Percentiles rank a stretch among this genome's conserved stretches.
Evolutionary conservation across 2,113 vertebrate species (phyloP).

Genomic region (Sialia sialis): DNA sequence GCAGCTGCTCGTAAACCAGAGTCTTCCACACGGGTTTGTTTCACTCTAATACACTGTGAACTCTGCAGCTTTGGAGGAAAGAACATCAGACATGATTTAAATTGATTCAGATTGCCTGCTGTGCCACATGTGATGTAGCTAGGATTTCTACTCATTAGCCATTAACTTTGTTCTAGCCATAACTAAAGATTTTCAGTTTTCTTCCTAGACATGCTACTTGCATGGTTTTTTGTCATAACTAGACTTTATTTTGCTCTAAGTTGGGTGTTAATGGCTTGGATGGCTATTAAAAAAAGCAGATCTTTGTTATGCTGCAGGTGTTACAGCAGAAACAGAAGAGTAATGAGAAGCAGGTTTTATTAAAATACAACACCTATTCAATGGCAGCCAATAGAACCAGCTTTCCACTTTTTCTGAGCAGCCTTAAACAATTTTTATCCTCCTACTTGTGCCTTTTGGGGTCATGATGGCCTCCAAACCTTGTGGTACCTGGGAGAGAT

Average conservation of each 20-base stretch:
- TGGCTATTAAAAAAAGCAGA: neutral
- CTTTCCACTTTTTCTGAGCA: neutral
- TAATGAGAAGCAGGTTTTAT: neutral
- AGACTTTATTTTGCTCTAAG: neutral
- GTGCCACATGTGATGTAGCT: neutral
- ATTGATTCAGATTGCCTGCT: neutral
- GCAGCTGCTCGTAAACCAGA: slow-evolving; percentile 1
- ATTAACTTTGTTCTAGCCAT: neutral
- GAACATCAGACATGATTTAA: neutral
- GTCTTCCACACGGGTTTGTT: neutral
- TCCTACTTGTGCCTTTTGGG: neutral
- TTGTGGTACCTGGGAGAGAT: neutral
- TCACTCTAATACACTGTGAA: fast-evolving
- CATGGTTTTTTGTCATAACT: neutral
- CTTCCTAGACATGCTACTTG: neutral
- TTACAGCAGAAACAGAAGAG: neutral
- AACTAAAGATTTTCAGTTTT: neutral
- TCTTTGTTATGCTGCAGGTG: neutral
- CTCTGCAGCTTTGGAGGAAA: neutral
- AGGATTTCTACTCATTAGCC: neutral
- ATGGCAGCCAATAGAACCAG: neutral
- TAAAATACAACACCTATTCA: neutral
- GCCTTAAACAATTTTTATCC: neutral
- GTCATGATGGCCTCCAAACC: neutral
- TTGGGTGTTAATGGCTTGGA: neutral